Percentiles rank a stretch among this genome's conserved stretches.
phyloP scores from a whole-genome alignment of 2,113 vertebrate species.

The Cettia cetti region DNA sequence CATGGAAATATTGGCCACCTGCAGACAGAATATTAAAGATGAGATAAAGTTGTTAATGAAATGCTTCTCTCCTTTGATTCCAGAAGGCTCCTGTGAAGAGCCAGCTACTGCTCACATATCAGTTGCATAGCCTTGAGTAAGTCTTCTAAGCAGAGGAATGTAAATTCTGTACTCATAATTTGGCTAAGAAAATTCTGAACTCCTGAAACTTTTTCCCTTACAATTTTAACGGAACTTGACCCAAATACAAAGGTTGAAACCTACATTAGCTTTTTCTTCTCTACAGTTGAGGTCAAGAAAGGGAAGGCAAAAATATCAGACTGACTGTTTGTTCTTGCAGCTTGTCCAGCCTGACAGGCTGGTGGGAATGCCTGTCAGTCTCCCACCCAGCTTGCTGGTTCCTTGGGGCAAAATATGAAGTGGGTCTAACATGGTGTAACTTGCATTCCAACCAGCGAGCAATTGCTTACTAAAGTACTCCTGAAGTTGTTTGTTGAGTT shows the following conservation, averaged over 20 bases:
- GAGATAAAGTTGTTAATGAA: not conserved
- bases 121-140: not conserved
- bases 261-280: not conserved
- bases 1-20: not conserved
- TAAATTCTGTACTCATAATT: not conserved
- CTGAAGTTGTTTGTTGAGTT: slow-evolving; percentile 34
- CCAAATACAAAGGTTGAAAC: not conserved
- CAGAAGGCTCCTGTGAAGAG: not conserved
- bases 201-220: not conserved
- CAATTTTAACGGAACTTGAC: not conserved
- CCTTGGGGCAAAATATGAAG: slow-evolving; percentile 30
- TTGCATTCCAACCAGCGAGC: slow-evolving; percentile 7
- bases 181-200: not conserved
- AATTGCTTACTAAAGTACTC: slow-evolving; percentile 10
- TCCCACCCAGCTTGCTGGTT: slow-evolving; percentile 10
- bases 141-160: not conserved
- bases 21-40: not conserved
- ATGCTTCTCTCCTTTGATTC: not conserved
- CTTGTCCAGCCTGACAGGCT: slow-evolving; percentile 13
- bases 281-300: not conserved
- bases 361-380: not conserved
- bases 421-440: not conserved
- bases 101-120: not conserved
- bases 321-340: not conserved
- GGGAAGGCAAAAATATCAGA: not conserved